phyloP scores from a whole-genome alignment of 2,888 invertebrate species.

The Monochamus alternatus region DNA sequence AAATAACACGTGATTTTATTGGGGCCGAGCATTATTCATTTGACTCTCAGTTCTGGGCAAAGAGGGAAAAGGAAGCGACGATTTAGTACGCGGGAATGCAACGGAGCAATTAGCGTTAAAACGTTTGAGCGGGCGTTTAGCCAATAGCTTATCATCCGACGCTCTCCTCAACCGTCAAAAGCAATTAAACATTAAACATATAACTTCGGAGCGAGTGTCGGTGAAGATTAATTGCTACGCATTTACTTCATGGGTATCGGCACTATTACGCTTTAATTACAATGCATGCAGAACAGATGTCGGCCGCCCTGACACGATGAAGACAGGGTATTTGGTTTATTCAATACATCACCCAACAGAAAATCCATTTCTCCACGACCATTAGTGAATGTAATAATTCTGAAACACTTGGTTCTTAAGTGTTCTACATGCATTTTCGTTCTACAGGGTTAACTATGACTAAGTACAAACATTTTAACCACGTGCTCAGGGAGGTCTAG shows the following conservation, averaged over 20 bases:
- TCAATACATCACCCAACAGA: no score
- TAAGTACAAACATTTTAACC: no score
- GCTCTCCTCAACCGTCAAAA: conserved; percentile 43
- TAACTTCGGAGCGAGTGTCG: conserved; percentile 32
- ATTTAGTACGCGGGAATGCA: conserved; percentile 32
- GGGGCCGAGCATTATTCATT: conserved; percentile 22
- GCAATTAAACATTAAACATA: conserved; percentile 49
- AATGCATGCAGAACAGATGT: conserved; percentile 44
- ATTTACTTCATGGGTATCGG: conserved; percentile 39
- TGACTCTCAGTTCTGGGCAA: conserved; percentile 27
- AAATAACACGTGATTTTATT: conserved; percentile 32
- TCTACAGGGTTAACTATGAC: no score
- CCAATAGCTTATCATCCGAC: conserved; percentile 43
- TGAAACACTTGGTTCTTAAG: no score
- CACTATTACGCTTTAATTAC: conserved; percentile 46
- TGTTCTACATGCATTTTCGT: no score
- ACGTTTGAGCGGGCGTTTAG: conserved; percentile 37
- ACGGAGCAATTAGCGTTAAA: conserved; percentile 40
- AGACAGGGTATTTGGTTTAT: not conserved
- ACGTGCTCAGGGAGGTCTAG: no score
- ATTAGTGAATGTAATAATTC: no score
- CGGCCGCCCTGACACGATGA: not conserved
- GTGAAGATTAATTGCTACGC: conserved; percentile 40
- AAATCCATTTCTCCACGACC: no score
- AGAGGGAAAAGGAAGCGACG: conserved; percentile 37